Conservation (phyloP, 2,113 vertebrate species). For the Australoheros scitulus region DNA sequence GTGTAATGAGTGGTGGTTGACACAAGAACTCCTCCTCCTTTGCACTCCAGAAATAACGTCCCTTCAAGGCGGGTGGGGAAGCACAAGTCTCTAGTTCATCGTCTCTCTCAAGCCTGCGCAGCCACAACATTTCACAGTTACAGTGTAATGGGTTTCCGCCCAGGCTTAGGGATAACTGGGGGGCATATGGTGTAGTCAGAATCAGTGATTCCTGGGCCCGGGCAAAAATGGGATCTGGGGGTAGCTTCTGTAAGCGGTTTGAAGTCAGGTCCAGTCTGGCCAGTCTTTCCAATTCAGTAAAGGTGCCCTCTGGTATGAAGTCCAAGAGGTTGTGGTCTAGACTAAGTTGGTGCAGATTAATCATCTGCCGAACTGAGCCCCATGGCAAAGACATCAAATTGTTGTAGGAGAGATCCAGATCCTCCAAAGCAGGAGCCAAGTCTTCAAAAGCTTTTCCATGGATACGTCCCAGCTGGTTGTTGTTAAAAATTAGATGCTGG, state of each 20-base stretch:
- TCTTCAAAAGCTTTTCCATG: conserved; percentile 90
- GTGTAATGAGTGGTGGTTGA: conserved; percentile 91
- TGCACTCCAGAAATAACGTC: conserved; percentile 93
- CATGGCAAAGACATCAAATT: conserved; percentile 89
- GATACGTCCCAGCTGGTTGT: conserved; percentile 89
- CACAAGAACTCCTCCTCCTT: conserved; percentile 91
- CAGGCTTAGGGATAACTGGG: conserved; percentile 88
- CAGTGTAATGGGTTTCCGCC: conserved; percentile 94
- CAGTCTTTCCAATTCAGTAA: conserved; percentile 85
- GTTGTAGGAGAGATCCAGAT: conserved; percentile 94
- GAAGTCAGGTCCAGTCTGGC: conserved; percentile 92
- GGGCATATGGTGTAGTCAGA: conserved; percentile 83
- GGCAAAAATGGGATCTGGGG: conserved; percentile 91
- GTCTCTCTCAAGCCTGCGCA: conserved; percentile 87
- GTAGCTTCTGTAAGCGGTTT: conserved; percentile 91
- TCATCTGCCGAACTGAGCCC: conserved; percentile 89
- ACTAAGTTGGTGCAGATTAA: conserved; percentile 93
- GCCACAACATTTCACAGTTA: conserved; percentile 93
- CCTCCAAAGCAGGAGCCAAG: conserved; percentile 86
- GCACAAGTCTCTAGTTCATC: conserved; percentile 94
- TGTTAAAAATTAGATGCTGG: conserved; percentile 94
- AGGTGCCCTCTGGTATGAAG: conserved; percentile 92
- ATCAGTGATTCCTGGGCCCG: conserved; percentile 85
- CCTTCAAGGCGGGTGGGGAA: conserved; percentile 89
- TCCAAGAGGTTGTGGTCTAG: conserved; percentile 93